Conservation (phyloP, 2,113 vertebrate species). For the Panthera leo region DNA sequence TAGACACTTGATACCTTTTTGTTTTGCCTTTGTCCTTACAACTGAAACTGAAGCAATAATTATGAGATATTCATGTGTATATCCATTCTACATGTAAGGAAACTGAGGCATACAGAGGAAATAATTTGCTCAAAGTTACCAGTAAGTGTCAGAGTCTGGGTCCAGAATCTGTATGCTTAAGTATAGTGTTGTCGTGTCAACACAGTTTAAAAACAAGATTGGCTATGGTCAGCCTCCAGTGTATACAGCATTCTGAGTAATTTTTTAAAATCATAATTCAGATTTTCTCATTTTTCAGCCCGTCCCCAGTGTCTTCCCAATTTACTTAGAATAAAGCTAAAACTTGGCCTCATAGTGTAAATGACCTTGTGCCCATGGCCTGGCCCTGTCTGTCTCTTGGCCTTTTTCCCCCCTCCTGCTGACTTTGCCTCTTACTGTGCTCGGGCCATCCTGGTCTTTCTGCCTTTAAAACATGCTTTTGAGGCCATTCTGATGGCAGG, state of each 20-base stretch:
- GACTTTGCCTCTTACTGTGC: neutral
- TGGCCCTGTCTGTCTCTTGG: neutral
- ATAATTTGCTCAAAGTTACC: neutral
- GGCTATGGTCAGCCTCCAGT: neutral
- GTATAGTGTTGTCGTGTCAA: neutral
- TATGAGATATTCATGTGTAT: neutral
- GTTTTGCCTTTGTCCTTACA: neutral
- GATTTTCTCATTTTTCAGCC: neutral
- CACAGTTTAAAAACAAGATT: neutral
- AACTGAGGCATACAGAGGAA: neutral
- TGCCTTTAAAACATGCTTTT: neutral
- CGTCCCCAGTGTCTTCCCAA: neutral
- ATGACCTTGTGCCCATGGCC: neutral
- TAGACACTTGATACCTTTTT: neutral
- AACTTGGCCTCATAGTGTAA: neutral
- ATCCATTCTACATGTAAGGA: constrained; percentile 9
- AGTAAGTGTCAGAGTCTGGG: neutral
- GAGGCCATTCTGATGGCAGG: neutral
- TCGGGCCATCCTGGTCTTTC: neutral
- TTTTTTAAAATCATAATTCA: neutral
- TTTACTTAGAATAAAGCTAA: neutral
- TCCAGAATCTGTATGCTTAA: neutral
- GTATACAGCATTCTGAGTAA: neutral
- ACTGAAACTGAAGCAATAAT: neutral
- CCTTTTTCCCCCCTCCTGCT: neutral